These are phyloP conservation scores for Nemapogon koenigi DNA, from an alignment of 2,888 invertebrate genomes.

Conservation along the genomic window DNA sequence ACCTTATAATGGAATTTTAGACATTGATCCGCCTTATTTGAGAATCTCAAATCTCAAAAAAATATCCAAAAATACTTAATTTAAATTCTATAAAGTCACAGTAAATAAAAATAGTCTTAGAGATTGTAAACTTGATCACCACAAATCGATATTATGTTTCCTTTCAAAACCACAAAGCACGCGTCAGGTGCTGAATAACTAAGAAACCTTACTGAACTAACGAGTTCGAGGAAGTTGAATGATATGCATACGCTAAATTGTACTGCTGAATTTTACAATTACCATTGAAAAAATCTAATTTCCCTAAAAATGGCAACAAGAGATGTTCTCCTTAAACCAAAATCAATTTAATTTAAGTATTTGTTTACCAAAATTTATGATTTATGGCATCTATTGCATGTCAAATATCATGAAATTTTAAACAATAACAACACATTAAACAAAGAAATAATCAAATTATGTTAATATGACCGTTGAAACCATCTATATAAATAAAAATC, in stretches of 20 bases:
- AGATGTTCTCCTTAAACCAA: too few relatives aligned
- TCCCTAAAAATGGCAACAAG: too few relatives aligned
- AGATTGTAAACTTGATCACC: background rate
- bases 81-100: background rate
- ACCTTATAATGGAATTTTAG: background rate
- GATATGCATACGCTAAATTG: background rate
- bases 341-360: too few relatives aligned
- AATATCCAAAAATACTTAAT: background rate
- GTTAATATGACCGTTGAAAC: too few relatives aligned
- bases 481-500: too few relatives aligned
- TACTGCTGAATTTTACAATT: too few relatives aligned
- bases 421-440: too few relatives aligned
- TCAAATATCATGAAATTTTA: too few relatives aligned
- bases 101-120: background rate
- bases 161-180: background rate
- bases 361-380: too few relatives aligned
- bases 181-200: slow-evolving; percentile 3
- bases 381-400: too few relatives aligned
- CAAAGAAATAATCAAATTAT: too few relatives aligned
- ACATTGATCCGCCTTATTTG: background rate
- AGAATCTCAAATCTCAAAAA: background rate
- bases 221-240: background rate
- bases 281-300: too few relatives aligned
- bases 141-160: background rate
- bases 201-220: slow-evolving; percentile 7